phyloP scores from a whole-genome alignment of 35 echinoderm and acorn worm species.

The Ptychodera flava region DNA sequence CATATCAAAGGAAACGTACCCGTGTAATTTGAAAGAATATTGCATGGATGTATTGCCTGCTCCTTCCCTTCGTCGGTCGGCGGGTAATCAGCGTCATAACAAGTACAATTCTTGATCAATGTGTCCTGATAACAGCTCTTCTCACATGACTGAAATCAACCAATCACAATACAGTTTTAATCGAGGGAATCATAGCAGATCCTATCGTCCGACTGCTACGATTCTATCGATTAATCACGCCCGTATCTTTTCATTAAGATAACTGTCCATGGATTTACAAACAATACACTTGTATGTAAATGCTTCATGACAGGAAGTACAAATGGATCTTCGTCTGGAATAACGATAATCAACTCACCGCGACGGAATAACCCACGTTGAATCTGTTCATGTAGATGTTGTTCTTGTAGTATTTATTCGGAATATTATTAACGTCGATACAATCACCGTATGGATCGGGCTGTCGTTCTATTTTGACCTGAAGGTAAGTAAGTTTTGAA shows the following conservation, averaged over 20 bases:
- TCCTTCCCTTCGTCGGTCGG: background rate
- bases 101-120: conserved; percentile 35
- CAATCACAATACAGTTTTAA: no score
- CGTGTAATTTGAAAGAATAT: background rate
- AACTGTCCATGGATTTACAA: no score
- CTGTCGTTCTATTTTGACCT: conserved; percentile 52
- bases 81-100: conserved; percentile 45
- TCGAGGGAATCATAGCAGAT: no score
- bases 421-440: background rate
- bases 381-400: conserved; percentile 38
- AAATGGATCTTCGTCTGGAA: no score
- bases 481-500: no score
- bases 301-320: no score
- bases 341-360: conserved; percentile 33
- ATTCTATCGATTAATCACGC: no score
- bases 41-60: conserved; percentile 16
- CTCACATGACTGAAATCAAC: conserved; percentile 65
- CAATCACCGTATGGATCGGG: conserved; percentile 37
- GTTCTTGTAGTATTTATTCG: background rate
- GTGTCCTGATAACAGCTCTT: conserved; percentile 59
- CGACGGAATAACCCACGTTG: conserved; percentile 33
- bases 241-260: no score
- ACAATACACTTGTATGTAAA: no score
- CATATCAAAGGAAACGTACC: background rate
- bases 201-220: no score